Base-by-base conservation (phyloP, 1,140 invertebrate species). In the Apolygus lucorum region DNA sequence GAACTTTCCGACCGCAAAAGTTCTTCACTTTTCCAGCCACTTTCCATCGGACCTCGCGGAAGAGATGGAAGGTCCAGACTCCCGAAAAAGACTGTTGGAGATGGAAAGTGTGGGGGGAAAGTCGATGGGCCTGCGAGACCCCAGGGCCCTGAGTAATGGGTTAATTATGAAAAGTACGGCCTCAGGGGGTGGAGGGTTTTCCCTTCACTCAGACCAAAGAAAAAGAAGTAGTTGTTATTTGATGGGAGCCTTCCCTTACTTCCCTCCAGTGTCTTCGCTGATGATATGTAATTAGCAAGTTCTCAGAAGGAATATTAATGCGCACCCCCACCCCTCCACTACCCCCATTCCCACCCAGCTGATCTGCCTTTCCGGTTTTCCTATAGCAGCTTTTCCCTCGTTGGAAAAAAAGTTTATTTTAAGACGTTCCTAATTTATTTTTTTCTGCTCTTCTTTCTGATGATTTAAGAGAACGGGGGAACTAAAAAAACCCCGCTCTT, bases 111-210 rank as follows among this genome's bases (percentile, higher is more conserved):
- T 59, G 54, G 11, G 22, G 22, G 54, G 22, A 22, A 14, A 24
- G 54, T 17, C 11, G 54, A 4, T 59, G 54, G 54, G 34, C 34
- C n/a, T n/a, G n/a, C n/a, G n/a, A n/a, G n/a, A n/a, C n/a, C n/a
- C n/a, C n/a, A n/a, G n/a, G n/a, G n/a, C n/a, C n/a, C 54, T 59
- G 54, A 59, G 54, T 59, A 59, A 59, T 59, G 54, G 54, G 54
- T 59, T 59, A 59, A 59, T 59, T 59, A 59, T 59, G 54, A 59
- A 59, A 59, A 59, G 54, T 59, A 59, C 11, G 54, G 22, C n/a
- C n/a, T n/a, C n/a, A n/a, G n/a, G n/a, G n/a, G n/a, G n/a, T n/a
- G n/a, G 54, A 59, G 54, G 22, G 22, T 8, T 21, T 59, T 59
- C 54, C 54, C 54, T 49, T 59, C 54, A 59, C 54, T 59, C 54